Evolutionary conservation across 2,797 vertebrate genomes (phyloP).

Genomic region (Danio tinwini): DNA sequence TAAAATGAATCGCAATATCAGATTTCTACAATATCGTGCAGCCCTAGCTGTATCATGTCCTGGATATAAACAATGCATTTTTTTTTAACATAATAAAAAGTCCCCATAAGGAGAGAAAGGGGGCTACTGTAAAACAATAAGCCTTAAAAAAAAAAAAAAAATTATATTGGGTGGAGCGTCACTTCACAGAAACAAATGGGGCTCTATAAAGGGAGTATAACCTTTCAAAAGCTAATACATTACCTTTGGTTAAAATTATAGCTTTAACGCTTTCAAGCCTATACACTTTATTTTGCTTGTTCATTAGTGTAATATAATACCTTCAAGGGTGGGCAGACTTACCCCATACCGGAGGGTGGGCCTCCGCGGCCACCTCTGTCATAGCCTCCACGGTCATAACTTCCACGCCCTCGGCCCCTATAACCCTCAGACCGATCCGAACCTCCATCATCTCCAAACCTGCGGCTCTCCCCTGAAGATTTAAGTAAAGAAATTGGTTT

Average conservation of each 20-base stretch:
- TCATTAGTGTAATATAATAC: constrained; percentile 64
- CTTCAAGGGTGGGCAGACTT: constrained; percentile 81
- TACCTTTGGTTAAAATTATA: too few relatives aligned
- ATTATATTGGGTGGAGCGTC: background rate
- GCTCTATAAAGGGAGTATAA: background rate
- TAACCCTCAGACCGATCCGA: constrained; percentile 73
- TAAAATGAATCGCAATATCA: too few relatives aligned
- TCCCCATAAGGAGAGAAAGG: background rate
- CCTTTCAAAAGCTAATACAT: too few relatives aligned
- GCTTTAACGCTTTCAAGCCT: too few relatives aligned
- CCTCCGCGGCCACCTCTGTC: constrained; percentile 77
- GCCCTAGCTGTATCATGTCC: too few relatives aligned
- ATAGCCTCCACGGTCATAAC: constrained; percentile 69
- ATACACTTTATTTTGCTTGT: too few relatives aligned
- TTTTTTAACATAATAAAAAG: background rate
- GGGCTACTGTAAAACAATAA: background rate
- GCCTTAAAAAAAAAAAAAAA: too few relatives aligned
- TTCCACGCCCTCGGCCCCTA: constrained; percentile 71
- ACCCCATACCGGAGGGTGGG: constrained; percentile 82
- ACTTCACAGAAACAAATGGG: constrained; percentile 14
- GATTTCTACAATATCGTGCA: too few relatives aligned
- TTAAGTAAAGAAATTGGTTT: background rate
- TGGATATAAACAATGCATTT: background rate
- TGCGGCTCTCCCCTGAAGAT: constrained; percentile 69
- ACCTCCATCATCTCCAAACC: constrained; percentile 74